Evolutionary conservation across 2,113 vertebrate genomes (phyloP).

Genomic region (Rafetus swinhoei): DNA sequence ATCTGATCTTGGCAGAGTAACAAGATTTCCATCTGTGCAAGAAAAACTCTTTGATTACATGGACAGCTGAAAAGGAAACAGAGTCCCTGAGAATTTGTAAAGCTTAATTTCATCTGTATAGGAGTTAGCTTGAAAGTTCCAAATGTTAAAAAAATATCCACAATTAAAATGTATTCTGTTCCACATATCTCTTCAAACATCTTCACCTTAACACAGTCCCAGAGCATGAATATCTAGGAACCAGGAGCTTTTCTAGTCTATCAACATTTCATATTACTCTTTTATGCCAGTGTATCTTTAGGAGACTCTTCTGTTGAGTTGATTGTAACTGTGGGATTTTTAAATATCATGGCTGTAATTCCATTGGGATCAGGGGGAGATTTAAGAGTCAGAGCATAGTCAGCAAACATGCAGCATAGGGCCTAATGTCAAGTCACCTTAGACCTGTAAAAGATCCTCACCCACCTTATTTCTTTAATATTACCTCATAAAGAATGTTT

Average conservation of each 20-base stretch:
- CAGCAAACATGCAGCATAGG: background rate
- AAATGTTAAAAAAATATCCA: background rate
- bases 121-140: background rate
- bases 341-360: background rate
- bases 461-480: background rate
- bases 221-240: conserved; percentile 46
- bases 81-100: background rate
- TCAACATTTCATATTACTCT: conserved; percentile 8
- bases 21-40: conserved; percentile 16
- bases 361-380: background rate
- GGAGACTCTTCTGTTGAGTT: background rate
- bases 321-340: background rate
- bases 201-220: background rate
- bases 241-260: conserved; percentile 26
- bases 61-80: conserved; percentile 23
- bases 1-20: conserved; percentile 33
- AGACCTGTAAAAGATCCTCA: background rate
- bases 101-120: conserved; percentile 21
- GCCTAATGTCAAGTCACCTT: background rate
- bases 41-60: background rate
- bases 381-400: background rate
- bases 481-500: background rate
- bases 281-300: background rate
- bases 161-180: background rate
- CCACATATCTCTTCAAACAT: conserved; percentile 6